phyloP scores from a whole-genome alignment of 1,140 invertebrate genomes.

The Pemphigus obesinymphae region DNA sequence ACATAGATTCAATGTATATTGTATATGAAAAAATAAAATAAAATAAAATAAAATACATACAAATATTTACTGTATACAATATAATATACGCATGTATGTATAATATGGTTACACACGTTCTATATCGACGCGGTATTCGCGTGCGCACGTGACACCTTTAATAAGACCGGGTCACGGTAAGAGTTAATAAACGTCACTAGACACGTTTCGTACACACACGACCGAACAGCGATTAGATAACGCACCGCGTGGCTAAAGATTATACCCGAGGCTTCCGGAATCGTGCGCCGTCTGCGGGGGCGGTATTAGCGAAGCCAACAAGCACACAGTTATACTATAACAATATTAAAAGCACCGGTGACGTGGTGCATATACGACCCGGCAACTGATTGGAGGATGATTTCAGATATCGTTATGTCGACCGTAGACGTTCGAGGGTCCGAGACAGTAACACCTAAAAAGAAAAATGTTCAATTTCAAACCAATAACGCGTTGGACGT shows the following conservation, averaged over 20 bases:
- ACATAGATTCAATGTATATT: too few species aligned
- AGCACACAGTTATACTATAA: background rate
- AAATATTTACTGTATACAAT: too few species aligned
- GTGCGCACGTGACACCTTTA: constrained; percentile 22
- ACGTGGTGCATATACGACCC: too few species aligned
- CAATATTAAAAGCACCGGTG: background rate
- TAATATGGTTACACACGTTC: background rate
- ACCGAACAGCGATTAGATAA: background rate
- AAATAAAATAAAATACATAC: too few species aligned
- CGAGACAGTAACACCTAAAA: background rate
- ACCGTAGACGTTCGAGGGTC: background rate
- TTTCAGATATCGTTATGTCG: too few species aligned
- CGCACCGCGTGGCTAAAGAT: background rate
- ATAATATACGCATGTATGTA: background rate
- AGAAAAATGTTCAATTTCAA: background rate
- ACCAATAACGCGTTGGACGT: background rate
- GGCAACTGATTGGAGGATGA: background rate
- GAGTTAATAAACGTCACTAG: constrained; percentile 18
- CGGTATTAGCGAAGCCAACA: background rate
- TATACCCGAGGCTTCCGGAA: background rate
- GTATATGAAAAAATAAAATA: too few species aligned
- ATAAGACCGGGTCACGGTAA: background rate
- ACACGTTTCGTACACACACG: constrained; percentile 14
- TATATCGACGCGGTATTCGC: background rate
- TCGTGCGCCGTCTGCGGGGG: background rate